Evolutionary conservation across 2,113 vertebrate genomes (phyloP), one percentile per base, ranked within the genome.

Genomic region (Platysternon megacephalum): DNA sequence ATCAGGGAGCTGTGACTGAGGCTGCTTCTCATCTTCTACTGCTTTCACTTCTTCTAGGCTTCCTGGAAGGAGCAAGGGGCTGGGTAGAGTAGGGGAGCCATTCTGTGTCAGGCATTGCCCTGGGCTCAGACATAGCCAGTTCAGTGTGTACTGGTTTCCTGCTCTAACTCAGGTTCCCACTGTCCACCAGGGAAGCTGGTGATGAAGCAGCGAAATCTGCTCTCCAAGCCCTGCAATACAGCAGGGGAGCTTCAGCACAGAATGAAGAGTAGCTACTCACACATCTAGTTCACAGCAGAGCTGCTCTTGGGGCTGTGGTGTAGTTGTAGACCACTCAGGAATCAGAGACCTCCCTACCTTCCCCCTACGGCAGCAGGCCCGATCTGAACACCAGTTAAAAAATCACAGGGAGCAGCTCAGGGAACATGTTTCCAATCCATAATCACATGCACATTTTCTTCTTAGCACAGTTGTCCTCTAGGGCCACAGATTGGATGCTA

Each of bases 211-310:
- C 42, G 19, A 94, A 93, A 94, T 61, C 55, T 86, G 39, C 76
- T 94, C 76, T 90, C 91, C 90, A 96, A 65, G 84, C 32, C 91
- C 61, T 49, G 85, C 39, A 89, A 58, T 83, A 79, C 82, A 94
- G 89, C 79, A 82, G 58, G 85, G 55, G 85, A 97, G 58, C 86
- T 94, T 95, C 90, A 97, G 96, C 93, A 93, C 29, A 1, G 0
- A 87, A 32, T 26, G 86, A 61, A 95, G 82, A 96, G 94, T 94
- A 96, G 90, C 95, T 91, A 95, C 95, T 93, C 86, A 96, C 74
- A 82, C 14, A 92, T 80, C 80, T 89, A n/a, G 35, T 87, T 44
- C 84, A 49, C 76, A 87, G 78, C 0, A 0, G 61, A 96, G 52
- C 16, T 92, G 68, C 82, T 94, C 82, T 79, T 84, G 14, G 29